Evolutionary conservation across 2,113 vertebrate species (phyloP).

Genomic region (Thermophis baileyi): DNA sequence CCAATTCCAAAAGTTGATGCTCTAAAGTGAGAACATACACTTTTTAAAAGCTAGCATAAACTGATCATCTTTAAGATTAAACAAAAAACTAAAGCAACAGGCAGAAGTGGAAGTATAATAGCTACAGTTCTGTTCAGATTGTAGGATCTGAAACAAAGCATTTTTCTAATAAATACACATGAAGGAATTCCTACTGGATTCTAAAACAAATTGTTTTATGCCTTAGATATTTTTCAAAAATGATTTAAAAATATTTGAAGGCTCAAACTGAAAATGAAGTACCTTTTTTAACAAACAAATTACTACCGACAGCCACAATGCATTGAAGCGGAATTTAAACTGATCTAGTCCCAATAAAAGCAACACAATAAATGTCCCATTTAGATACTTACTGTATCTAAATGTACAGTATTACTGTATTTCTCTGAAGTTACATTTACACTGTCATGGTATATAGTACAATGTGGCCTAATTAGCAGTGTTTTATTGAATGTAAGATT

Average conservation of each 20-base stretch:
- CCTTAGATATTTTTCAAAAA: neutral
- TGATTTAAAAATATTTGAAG: neutral
- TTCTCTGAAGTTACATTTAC: neutral
- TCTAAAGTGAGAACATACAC: conserved; percentile 61
- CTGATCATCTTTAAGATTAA: neutral
- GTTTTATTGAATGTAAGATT: neutral
- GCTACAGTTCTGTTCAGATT: neutral
- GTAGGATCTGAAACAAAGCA: neutral
- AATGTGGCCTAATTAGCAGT: neutral
- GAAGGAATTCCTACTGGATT: neutral
- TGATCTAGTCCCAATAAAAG: neutral
- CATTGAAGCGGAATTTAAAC: neutral
- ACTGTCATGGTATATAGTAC: neutral
- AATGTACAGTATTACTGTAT: neutral
- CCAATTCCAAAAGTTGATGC: conserved; percentile 84
- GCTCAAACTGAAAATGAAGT: neutral
- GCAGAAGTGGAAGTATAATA: neutral
- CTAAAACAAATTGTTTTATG: neutral
- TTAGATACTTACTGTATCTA: neutral
- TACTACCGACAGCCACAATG: neutral
- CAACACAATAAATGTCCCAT: neutral
- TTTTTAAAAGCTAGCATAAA: neutral
- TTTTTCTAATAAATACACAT: neutral
- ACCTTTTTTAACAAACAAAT: neutral
- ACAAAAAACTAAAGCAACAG: neutral